These are phyloP conservation scores for Myotis daubentonii DNA, from an alignment of 2,797 vertebrate species.

Conservation along the genomic window DNA sequence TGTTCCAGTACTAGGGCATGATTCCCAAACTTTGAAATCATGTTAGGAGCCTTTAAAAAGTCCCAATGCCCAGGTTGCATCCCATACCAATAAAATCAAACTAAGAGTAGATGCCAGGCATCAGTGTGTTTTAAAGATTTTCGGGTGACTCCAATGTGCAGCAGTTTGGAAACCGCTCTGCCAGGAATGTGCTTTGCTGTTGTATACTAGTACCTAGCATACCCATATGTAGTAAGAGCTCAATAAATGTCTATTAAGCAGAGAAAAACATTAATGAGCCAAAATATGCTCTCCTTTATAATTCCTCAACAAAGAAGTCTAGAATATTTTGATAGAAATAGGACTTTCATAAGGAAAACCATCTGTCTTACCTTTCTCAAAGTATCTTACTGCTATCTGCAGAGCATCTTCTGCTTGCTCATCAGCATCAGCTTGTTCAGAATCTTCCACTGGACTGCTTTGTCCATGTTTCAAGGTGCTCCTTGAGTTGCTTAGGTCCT, in stretches of 20 bases:
- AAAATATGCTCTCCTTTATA: conserved; percentile 44
- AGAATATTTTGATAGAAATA: conserved; percentile 43
- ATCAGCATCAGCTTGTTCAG: background rate
- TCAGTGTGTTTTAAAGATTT: conserved; percentile 42
- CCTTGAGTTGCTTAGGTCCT: background rate
- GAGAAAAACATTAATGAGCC: conserved; percentile 40
- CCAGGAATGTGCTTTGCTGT: background rate
- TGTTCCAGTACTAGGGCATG: conserved; percentile 11
- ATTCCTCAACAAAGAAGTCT: background rate
- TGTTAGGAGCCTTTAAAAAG: conserved; percentile 3
- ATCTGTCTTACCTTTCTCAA: conserved; percentile 78
- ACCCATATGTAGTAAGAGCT: background rate
- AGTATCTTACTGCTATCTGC: conserved; percentile 79
- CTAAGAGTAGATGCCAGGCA: background rate
- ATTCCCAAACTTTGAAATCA: conserved; percentile 45
- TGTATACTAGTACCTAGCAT: conserved; percentile 20
- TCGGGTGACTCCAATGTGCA: background rate
- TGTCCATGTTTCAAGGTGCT: conserved; percentile 21
- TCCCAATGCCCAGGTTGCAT: background rate
- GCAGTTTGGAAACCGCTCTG: background rate
- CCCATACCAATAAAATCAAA: conserved; percentile 47
- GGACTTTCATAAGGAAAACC: conserved; percentile 42
- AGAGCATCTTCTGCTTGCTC: background rate
- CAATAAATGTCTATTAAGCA: conserved; percentile 36
- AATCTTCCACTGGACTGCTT: background rate